These are phyloP conservation scores for Germaria angustata DNA, from an alignment of 2,888 invertebrate genomes.

Conservation along the genomic window DNA sequence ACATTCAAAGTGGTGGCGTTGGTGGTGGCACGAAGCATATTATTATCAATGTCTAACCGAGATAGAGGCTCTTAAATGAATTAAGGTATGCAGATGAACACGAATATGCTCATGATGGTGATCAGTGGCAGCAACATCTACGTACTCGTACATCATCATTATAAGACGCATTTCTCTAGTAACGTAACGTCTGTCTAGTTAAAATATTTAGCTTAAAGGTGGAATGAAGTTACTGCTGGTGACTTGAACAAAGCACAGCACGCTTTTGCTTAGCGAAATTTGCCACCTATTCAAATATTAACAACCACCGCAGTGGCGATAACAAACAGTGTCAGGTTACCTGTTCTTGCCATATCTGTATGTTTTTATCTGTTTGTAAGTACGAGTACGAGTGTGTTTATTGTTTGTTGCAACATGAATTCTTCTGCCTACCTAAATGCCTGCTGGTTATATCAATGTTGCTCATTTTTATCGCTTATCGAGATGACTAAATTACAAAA, in stretches of 20 bases:
- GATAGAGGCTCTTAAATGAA: conserved; percentile 41
- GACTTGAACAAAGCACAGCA: conserved; percentile 40
- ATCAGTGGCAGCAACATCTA: conserved; percentile 13
- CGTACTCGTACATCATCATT: neutral
- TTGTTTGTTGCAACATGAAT: conserved; percentile 37
- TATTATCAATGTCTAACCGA: conserved; percentile 27
- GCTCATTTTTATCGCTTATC: conserved; percentile 67
- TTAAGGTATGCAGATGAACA: conserved; percentile 52
- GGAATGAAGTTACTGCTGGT: conserved; percentile 3
- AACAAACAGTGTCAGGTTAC: conserved; percentile 63
- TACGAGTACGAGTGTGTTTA: conserved; percentile 2
- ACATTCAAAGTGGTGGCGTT: conserved; percentile 38
- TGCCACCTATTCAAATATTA: conserved; percentile 66
- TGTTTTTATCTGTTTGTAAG: conserved; percentile 23
- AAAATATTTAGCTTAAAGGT: neutral
- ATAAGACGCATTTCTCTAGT: conserved; percentile 15
- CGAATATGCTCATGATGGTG: neutral
- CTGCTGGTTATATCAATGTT: conserved; percentile 64
- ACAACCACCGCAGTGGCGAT: conserved; percentile 59
- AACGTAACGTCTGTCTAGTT: neutral
- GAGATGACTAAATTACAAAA: conserved; percentile 67
- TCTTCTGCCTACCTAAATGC: conserved; percentile 24
- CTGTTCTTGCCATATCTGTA: conserved; percentile 42
- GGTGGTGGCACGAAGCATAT: conserved; percentile 34
- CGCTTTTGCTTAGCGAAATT: conserved; percentile 61